Base-by-base conservation (phyloP, 2,888 invertebrate genomes). In the Molanna angustata region DNA sequence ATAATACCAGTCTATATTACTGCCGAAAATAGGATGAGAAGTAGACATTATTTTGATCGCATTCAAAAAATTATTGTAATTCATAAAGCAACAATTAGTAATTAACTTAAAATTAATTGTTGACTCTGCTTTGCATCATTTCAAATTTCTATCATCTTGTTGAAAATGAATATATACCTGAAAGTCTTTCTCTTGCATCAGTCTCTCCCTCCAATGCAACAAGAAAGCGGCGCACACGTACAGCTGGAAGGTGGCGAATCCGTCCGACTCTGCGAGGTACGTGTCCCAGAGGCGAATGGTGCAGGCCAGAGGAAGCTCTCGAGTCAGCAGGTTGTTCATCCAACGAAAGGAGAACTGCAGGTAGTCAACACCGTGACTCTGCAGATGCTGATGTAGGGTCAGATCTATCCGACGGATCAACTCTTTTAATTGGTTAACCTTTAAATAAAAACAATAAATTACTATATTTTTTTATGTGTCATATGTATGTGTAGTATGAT, bases 201-300 rank as follows among this genome's bases (percentile, higher is more conserved):
- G 77, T 66, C 92, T 85, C 60, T 89, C 86, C 43, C 95, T 85
- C 93, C 97, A 99, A 64, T 93, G 88, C 11, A 94, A 80, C 6
- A 99, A 79, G 73, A 99, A 99, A 4, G 99, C 96, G n/a, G 98
- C 99, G 74, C 98, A 98, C 1, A 99, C 97, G 72, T 99, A 99
- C 14, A 98, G 80, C 68, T 99, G 98, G 78, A 99, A 98, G 49
- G 90, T 87, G 2, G 97, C 94, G 74, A 99, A 98, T 19, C 93
- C 94, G 74, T 97, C 94, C 1, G 90, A 89, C 72, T 94, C 93
- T 0, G 98, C 95, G 62, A 97, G 80, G 77, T 99, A 99, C 1
- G 99, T 99, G 74, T 99, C 99, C 99, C 99, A 99, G 16, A 99
- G 78, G 40, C 99, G 82, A 62, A 99, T 96, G 48, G 96, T 95